Evolutionary conservation across 2,113 vertebrate species (phyloP).

Genomic region (Petroica traversi): DNA sequence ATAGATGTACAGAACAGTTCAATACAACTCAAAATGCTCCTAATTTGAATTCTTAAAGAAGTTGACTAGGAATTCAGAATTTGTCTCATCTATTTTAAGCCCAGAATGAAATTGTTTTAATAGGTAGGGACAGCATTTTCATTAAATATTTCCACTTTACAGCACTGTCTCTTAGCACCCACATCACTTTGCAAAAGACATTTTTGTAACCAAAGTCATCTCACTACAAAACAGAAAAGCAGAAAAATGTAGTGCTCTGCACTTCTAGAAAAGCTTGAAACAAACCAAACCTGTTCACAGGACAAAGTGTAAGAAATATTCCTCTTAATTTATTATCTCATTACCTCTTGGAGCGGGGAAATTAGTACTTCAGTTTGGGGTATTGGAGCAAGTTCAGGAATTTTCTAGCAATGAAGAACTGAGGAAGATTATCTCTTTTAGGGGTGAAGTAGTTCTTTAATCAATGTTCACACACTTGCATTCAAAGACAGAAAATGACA

Average conservation of each 20-base stretch:
- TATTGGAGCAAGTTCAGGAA: not conserved
- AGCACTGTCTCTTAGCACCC: not conserved
- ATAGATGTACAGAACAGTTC: not conserved
- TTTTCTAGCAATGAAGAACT: not conserved
- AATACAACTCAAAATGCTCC: not conserved
- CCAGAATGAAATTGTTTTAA: not conserved
- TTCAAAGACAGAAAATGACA: not conserved
- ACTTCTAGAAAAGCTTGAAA: not conserved
- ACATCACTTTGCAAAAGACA: not conserved
- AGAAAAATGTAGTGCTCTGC: not conserved
- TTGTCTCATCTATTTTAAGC: not conserved
- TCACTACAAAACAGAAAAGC: not conserved
- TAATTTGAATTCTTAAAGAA: not conserved
- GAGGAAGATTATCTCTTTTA: not conserved
- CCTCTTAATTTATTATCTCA: not conserved
- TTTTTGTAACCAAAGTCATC: not conserved
- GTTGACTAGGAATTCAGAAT: not conserved
- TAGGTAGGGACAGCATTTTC: not conserved
- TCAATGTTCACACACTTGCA: not conserved
- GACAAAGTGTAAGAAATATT: not conserved
- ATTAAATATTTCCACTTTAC: not conserved
- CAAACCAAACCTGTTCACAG: not conserved
- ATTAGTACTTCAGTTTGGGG: not conserved
- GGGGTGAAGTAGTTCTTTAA: not conserved
- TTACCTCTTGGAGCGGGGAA: not conserved